These are phyloP conservation scores for Andrena trimmerana DNA, from an alignment of 2,888 invertebrate species.

Conservation along the genomic window DNA sequence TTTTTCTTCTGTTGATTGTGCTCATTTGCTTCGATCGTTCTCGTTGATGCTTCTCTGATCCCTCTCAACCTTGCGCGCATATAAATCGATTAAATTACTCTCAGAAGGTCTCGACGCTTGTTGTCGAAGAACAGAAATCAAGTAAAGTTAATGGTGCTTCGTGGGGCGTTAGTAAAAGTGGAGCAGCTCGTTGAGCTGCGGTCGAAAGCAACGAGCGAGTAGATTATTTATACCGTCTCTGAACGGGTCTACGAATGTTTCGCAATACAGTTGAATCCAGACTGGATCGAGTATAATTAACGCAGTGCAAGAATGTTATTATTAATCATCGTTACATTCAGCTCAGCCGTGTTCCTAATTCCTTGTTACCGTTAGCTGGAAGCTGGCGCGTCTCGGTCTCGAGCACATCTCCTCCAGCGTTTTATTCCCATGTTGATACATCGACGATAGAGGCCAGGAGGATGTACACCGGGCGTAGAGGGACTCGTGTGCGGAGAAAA, in stretches of 20 bases:
- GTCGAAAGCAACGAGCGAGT: not conserved
- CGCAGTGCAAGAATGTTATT: slow-evolving; percentile 21
- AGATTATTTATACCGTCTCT: not conserved
- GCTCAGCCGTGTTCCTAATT: slow-evolving; percentile 33
- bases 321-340: slow-evolving; percentile 53
- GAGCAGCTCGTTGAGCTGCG: not conserved
- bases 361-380: slow-evolving; percentile 53
- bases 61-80: not conserved
- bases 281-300: slow-evolving; percentile 6
- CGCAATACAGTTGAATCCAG: not conserved
- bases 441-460: slow-evolving; percentile 32
- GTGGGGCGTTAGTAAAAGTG: not conserved
- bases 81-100: slow-evolving; percentile 6
- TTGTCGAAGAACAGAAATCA: not conserved
- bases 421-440: slow-evolving; percentile 57
- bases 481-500: slow-evolving; percentile 31
- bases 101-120: not conserved
- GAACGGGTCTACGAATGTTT: slow-evolving; percentile 15
- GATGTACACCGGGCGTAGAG: slow-evolving; percentile 10
- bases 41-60: not conserved
- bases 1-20: slow-evolving; percentile 3
- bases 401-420: slow-evolving; percentile 1
- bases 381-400: not conserved
- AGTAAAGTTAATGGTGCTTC: not conserved
- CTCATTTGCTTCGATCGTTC: not conserved